These are phyloP conservation scores for Lindbergichthys nudifrons DNA, from an alignment of 2,797 vertebrate genomes.

Conservation along the genomic window DNA sequence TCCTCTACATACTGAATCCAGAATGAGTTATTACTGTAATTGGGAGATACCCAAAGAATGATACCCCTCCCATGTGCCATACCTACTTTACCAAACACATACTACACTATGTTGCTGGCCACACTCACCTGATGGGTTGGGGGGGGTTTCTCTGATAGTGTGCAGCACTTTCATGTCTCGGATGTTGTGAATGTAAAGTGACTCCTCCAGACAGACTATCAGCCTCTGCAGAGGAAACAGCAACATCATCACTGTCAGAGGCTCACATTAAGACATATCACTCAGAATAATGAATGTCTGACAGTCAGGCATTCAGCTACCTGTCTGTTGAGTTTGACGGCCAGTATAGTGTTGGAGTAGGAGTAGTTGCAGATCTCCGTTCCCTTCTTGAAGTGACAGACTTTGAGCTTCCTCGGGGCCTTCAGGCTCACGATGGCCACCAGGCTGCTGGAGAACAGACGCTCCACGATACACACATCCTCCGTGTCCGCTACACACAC, in stretches of 20 bases:
- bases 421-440: constrained; percentile 99
- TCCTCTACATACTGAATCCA: no score
- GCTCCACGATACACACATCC: constrained; percentile 98
- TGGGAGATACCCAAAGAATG: no score
- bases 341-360: constrained; percentile 98
- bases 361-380: constrained; percentile 99
- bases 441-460: constrained; percentile 96
- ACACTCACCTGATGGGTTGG: constrained; percentile 93
- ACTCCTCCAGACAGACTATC: constrained; percentile 98
- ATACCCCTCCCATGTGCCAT: no score
- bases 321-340: constrained; percentile 98
- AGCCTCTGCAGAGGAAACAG: constrained; percentile 86
- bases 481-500: constrained; percentile 92
- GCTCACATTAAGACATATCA: neutral
- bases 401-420: constrained; percentile 97
- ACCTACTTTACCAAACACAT: neutral
- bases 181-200: constrained; percentile 99
- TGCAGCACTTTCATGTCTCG: constrained; percentile 99
- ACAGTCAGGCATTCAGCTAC: constrained; percentile 65
- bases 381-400: constrained; percentile 99
- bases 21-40: no score
- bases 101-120: neutral
- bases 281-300: neutral
- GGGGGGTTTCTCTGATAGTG: constrained; percentile 98
- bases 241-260: neutral